Base-by-base conservation (phyloP, 1,140 invertebrate species). In the Chionoecetes opilio region DNA sequence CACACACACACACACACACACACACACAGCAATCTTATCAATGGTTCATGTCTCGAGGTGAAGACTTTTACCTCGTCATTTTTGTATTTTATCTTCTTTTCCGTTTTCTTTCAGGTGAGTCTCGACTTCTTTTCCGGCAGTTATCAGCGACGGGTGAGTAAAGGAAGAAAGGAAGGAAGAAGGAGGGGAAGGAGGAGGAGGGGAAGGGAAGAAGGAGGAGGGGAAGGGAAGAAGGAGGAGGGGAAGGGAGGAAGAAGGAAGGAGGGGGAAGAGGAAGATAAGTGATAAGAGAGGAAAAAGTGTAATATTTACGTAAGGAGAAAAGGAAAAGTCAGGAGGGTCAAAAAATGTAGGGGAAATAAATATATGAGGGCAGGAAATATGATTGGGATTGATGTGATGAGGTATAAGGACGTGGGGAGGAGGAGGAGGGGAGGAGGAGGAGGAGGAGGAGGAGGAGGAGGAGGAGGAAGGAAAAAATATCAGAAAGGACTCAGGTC, bases 1-100 rank as follows among this genome's bases (percentile, higher is more conserved):
- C 63, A 75, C 63, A 75, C 63, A 75, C 63, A 75, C 63, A 75
- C 63, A 75, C 63, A 75, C 63, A 75, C 63, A 75, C 63, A 75
- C 63, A 75, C 63, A 75, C 26, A 75, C 21, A 11, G 21, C 6
- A 8, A 63, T 21, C 63, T 46, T 46, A 46, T 46, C 41, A 46
- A 46, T 46, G 41, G 5, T 14, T 46, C 41, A 14, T 46, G 41
- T 14, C 41, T 46, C 41, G n/a, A n/a, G n/a, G n/a, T n/a, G n/a
- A n/a, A n/a, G n/a, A n/a, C 63, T 75, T 75, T 75, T 75, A 21
- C 21, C n/a, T n/a, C n/a, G 11, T 75, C 21, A n/a, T 75, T 75
- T 75, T n/a, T 75, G 21, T 75, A n/a, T 75, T 75, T 75, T 75
- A 75, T 75, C 63, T 75, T 5, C 26, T 2, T 75, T 75, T 75